These are phyloP conservation scores for Catotricha subobsoleta DNA, from an alignment of 2,888 invertebrate species.

Conservation along the genomic window DNA sequence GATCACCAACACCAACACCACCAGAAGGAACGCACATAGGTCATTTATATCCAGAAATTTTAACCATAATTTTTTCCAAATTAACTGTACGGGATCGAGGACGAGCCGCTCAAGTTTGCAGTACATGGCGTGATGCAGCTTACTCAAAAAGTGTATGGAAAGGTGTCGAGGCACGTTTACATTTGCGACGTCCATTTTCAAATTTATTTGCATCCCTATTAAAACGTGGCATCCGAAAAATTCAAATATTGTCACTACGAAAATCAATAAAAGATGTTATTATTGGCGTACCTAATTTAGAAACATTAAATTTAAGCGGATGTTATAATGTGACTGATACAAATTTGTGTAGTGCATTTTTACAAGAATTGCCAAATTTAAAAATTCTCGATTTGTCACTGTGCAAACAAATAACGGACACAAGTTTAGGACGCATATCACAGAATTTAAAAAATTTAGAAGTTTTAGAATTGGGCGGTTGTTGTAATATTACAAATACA, in stretches of 20 bases:
- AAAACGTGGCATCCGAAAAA: constrained; percentile 67
- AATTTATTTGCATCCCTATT: constrained; percentile 73
- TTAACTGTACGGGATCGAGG: constrained; percentile 78
- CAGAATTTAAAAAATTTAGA: constrained; percentile 72
- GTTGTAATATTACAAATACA: constrained; percentile 77
- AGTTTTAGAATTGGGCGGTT: constrained; percentile 77
- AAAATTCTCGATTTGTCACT: constrained; percentile 71
- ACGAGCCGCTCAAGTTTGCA: constrained; percentile 75
- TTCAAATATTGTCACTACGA: constrained; percentile 75
- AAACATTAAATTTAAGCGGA: constrained; percentile 76
- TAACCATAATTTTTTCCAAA: constrained; percentile 81
- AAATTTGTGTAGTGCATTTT: constrained; percentile 66
- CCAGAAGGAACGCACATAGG: constrained; percentile 58
- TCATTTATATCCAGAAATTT: constrained; percentile 76
- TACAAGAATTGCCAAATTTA: constrained; percentile 50
- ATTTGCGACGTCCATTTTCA: constrained; percentile 65
- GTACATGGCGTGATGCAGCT: constrained; percentile 79
- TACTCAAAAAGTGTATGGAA: constrained; percentile 88
- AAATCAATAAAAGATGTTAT: constrained; percentile 72
- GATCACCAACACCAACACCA: constrained; percentile 21
- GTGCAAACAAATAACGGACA: constrained; percentile 92
- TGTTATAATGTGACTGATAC: constrained; percentile 85
- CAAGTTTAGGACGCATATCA: constrained; percentile 67
- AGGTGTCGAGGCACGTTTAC: constrained; percentile 79
- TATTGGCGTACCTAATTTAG: constrained; percentile 66